A percentile compares a stretch with the other conserved stretches of the same genome.
Evolutionary conservation across 2,888 invertebrate genomes (phyloP).

Genomic region (Corbicula japonica): DNA sequence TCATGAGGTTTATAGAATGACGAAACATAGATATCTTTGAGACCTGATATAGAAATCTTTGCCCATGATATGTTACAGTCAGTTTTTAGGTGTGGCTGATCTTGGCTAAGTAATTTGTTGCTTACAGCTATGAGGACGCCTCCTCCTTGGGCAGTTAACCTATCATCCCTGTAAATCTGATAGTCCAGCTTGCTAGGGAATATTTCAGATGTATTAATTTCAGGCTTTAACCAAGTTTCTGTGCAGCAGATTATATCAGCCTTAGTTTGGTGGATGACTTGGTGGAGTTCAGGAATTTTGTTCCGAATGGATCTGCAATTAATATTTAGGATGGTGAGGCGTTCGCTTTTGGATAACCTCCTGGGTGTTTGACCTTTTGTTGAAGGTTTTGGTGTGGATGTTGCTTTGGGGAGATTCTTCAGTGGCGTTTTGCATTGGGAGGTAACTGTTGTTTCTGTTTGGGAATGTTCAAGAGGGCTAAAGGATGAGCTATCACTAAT

Average conservation of each 20-base stretch:
- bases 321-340: slow-evolving; percentile 18
- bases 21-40: background rate
- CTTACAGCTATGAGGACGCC: slow-evolving; percentile 38
- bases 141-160: background rate
- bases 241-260: slow-evolving; percentile 36
- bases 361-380: no score
- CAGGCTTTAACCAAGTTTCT: slow-evolving; percentile 48
- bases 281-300: slow-evolving; percentile 36
- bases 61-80: slow-evolving; percentile 21
- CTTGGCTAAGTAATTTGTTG: slow-evolving; percentile 1
- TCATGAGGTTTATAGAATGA: slow-evolving; percentile 34
- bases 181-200: slow-evolving; percentile 13
- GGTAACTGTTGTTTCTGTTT: no score
- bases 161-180: slow-evolving; percentile 6
- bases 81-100: slow-evolving; percentile 30
- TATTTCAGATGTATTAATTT: slow-evolving; percentile 29
- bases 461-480: no score
- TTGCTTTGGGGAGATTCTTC: no score
- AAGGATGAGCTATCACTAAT: no score
- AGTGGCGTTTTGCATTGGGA: no score
- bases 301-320: slow-evolving; percentile 37
- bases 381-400: no score
- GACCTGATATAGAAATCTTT: slow-evolving; percentile 16
- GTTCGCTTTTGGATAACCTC: no score
- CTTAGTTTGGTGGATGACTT: slow-evolving; percentile 24